Evolutionary conservation across 1,140 invertebrate genomes (phyloP).

Genomic region (Archivesica marissinica): DNA sequence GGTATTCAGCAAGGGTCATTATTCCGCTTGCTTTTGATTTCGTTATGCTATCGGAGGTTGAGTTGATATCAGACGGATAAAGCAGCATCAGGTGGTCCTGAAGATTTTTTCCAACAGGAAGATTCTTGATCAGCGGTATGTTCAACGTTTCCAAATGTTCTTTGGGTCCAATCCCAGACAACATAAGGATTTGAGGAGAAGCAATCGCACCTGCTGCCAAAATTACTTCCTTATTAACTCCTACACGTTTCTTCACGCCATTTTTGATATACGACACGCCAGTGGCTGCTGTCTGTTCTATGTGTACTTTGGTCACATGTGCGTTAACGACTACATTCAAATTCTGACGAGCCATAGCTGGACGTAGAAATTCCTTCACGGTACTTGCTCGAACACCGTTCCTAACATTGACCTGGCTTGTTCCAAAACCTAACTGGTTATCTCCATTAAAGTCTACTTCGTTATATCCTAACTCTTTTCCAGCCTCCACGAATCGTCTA

Average conservation of each 20-base stretch:
- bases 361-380: conserved; percentile 13
- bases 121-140: conserved; percentile 84
- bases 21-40: conserved; percentile 38
- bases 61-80: conserved; percentile 58
- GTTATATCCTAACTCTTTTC: conserved; percentile 71
- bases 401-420: not conserved
- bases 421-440: conserved; percentile 19
- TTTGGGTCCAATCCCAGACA: conserved; percentile 87
- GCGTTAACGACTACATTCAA: conserved; percentile 5
- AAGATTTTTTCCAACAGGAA: conserved; percentile 94
- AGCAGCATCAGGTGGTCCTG: conserved; percentile 87
- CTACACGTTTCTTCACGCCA: conserved; percentile 85
- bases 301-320: conserved; percentile 55
- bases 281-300: conserved; percentile 43
- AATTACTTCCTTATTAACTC: conserved; percentile 86
- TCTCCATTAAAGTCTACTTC: conserved; percentile 62
- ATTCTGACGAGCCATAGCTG: conserved; percentile 29
- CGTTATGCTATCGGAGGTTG: conserved; percentile 61
- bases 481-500: conserved; percentile 68
- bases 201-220: conserved; percentile 86
- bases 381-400: conserved; percentile 22
- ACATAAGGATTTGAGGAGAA: conserved; percentile 86
- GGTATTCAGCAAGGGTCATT: conserved; percentile 61
- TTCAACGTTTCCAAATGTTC: conserved; percentile 78
- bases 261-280: conserved; percentile 75